These are phyloP conservation scores for Drosophila ananassae DNA, from an alignment of 1,140 invertebrate species.

Conservation along the genomic window DNA sequence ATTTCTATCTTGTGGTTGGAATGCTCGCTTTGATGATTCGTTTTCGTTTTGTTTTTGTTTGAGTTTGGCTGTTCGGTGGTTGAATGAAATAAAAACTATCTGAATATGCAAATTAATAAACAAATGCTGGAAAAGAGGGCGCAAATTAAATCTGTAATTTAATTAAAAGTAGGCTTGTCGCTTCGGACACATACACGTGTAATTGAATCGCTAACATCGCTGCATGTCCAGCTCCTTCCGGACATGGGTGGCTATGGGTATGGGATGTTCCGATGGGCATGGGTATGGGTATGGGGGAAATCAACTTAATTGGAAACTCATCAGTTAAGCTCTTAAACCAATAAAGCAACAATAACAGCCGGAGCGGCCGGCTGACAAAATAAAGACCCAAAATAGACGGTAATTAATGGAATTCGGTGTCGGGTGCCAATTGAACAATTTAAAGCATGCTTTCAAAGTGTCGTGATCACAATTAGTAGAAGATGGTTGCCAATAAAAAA, in stretches of 20 bases:
- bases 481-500: constrained; percentile 45
- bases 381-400: constrained; percentile 34
- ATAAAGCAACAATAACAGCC: constrained; percentile 41
- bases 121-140: constrained; percentile 63
- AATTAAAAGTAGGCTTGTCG: constrained; percentile 40
- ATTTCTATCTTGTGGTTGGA: constrained; percentile 52
- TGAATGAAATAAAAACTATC: constrained; percentile 37
- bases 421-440: constrained; percentile 70
- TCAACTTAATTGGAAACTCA: constrained; percentile 55
- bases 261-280: background rate
- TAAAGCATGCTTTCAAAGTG: constrained; percentile 66
- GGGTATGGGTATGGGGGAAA: constrained; percentile 2
- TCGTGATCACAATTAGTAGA: constrained; percentile 38
- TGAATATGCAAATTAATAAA: constrained; percentile 64
- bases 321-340: constrained; percentile 61
- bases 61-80: constrained; percentile 19
- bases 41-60: constrained; percentile 33
- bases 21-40: constrained; percentile 26
- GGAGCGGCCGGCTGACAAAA: constrained; percentile 30
- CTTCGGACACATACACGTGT: constrained; percentile 21
- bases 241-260: background rate
- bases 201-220: constrained; percentile 29
- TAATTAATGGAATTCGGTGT: constrained; percentile 38
- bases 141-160: constrained; percentile 65
- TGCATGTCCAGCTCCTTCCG: background rate